Evolutionary conservation across 1,140 invertebrate genomes (phyloP).

Genomic region (Heliconius hermathena): DNA sequence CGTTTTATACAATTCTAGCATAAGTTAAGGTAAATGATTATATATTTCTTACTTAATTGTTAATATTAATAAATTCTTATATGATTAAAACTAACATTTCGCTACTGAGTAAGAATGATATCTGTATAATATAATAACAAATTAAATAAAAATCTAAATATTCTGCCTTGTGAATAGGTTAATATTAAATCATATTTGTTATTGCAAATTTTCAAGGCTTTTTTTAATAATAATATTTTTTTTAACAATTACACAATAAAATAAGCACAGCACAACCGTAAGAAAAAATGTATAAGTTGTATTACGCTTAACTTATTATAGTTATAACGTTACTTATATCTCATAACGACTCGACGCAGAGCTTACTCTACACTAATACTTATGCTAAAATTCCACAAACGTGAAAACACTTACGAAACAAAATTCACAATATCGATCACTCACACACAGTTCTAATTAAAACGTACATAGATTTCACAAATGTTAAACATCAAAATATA

Average conservation of each 20-base stretch:
- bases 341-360: neutral
- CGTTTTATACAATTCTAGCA: conserved; percentile 30
- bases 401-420: conserved; percentile 44
- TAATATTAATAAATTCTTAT: neutral
- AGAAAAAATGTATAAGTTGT: neutral
- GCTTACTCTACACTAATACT: conserved; percentile 21
- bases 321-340: neutral
- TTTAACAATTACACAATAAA: neutral
- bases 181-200: neutral
- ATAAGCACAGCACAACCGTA: neutral
- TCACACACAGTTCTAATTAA: conserved; percentile 41
- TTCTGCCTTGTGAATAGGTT: neutral
- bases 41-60: neutral
- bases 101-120: conserved; percentile 51
- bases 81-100: neutral
- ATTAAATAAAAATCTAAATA: neutral
- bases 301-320: neutral
- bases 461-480: conserved; percentile 48
- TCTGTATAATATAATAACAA: neutral
- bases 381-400: conserved; percentile 32
- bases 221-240: too few species aligned
- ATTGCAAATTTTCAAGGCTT: too few species aligned
- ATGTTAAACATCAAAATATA: conserved; percentile 27
- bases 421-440: conserved; percentile 54
- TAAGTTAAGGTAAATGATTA: neutral